Conservation (phyloP, 2,113 vertebrate genomes). For the Poeciliopsis occidentalis region DNA sequence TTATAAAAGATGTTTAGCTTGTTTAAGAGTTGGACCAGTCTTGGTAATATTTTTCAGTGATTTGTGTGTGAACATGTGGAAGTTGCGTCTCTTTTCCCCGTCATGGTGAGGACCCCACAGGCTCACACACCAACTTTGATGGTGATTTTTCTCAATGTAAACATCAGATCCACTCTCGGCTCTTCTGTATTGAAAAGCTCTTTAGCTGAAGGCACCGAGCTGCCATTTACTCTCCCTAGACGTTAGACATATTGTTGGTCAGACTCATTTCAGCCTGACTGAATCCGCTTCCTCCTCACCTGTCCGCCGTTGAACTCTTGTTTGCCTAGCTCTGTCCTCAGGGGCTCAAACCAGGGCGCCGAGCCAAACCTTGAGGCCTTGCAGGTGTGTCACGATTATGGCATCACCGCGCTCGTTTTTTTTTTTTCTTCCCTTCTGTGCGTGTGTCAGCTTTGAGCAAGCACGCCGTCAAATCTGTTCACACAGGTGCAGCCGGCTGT, state of each 20-base stretch:
- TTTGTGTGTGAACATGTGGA: not conserved
- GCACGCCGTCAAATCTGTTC: conserved; percentile 75
- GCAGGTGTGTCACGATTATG: conserved; percentile 75
- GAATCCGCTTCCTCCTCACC: conserved; percentile 68
- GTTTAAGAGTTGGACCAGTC: conserved; percentile 8
- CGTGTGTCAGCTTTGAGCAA: conserved; percentile 64
- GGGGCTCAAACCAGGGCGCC: conserved; percentile 48
- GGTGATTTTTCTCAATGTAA: conserved; percentile 59
- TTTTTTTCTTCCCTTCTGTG: conserved; percentile 22
- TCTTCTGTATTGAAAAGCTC: conserved; percentile 44
- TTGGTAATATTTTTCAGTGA: conserved; percentile 11
- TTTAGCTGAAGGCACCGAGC: conserved; percentile 46
- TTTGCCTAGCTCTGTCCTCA: conserved; percentile 63
- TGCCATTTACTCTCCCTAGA: conserved; percentile 25
- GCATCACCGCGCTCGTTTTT: conserved; percentile 41
- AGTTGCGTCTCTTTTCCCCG: conserved; percentile 54
- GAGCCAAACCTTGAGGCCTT: conserved; percentile 68
- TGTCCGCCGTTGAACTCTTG: conserved; percentile 69
- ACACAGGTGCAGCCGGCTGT: conserved; percentile 68
- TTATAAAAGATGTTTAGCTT: not conserved
- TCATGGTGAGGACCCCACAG: conserved; percentile 50
- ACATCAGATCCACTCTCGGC: conserved; percentile 59
- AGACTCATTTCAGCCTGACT: conserved; percentile 40
- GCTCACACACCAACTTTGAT: conserved; percentile 57
- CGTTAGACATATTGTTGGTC: conserved; percentile 33